These are phyloP conservation scores for Microctonus aethiopoides DNA, from an alignment of 2,888 invertebrate genomes.

Conservation along the genomic window DNA sequence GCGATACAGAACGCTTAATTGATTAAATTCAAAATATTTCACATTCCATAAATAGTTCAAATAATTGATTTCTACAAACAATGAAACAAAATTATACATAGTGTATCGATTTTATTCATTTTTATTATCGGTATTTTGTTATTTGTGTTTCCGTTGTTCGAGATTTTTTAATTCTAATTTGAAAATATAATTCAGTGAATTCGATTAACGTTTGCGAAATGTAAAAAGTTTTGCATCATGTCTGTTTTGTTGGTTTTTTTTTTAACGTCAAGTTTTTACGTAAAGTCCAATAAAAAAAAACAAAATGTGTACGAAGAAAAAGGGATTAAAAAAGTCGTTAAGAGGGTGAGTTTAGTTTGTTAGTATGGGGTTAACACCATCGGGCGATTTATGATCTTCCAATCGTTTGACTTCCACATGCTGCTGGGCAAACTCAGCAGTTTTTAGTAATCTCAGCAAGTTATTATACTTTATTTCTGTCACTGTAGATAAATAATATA, in stretches of 20 bases:
- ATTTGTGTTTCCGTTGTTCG: not conserved
- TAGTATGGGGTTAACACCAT: slow-evolving; percentile 34
- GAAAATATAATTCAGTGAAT: not conserved
- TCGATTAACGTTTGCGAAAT: not conserved
- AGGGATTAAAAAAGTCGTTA: slow-evolving; percentile 8
- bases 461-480: slow-evolving; percentile 21
- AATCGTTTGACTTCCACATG: slow-evolving; percentile 39
- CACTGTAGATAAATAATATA: not conserved
- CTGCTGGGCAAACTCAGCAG: slow-evolving; percentile 44
- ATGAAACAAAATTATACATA: too few relatives aligned
- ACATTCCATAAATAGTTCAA: too few relatives aligned
- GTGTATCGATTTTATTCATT: not conserved
- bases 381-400: slow-evolving; percentile 46
- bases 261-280: not conserved
- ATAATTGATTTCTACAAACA: too few relatives aligned
- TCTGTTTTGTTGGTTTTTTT: too few relatives aligned
- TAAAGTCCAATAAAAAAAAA: not conserved
- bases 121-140: not conserved
- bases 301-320: not conserved
- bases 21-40: too few relatives aligned
- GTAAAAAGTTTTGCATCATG: slow-evolving; percentile 23
- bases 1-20: not conserved
- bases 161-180: too few relatives aligned
- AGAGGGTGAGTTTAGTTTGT: slow-evolving; percentile 1
- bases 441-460: slow-evolving; percentile 37